Evolutionary conservation across 2,113 vertebrate species (phyloP).

Genomic region (Channa argus): DNA sequence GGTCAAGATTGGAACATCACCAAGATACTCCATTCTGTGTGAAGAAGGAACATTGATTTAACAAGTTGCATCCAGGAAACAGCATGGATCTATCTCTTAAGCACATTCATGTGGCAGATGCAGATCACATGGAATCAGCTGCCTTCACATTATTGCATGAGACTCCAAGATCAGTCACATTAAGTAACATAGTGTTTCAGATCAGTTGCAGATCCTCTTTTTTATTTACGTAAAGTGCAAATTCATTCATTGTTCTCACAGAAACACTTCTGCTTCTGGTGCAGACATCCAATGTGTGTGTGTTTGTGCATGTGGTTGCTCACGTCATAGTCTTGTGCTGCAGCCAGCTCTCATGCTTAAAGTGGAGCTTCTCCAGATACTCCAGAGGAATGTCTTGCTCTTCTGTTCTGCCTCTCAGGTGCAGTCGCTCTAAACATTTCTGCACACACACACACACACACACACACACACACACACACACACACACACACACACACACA

Average conservation of each 20-base stretch:
- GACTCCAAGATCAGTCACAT: not conserved
- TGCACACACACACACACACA: conserved; percentile 54
- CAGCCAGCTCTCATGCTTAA: conserved; percentile 95
- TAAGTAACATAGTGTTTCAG: not conserved
- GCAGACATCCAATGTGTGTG: not conserved
- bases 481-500: too few species aligned
- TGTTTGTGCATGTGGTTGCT: conserved; percentile 15
- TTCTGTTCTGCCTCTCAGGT: conserved; percentile 89
- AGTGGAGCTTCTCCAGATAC: conserved; percentile 95
- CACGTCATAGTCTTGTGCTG: conserved; percentile 90
- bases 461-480: conserved; percentile 8
- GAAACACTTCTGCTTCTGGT: not conserved
- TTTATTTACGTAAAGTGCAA: not conserved
- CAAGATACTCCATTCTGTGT: conserved; percentile 89
- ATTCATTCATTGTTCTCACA: not conserved
- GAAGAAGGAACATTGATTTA: not conserved
- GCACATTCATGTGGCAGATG: not conserved
- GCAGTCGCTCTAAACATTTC: conserved; percentile 92
- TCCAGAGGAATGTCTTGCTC: conserved; percentile 94
- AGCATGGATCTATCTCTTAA: not conserved
- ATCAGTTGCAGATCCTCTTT: not conserved
- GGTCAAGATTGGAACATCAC: conserved; percentile 88
- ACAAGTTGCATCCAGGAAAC: not conserved
- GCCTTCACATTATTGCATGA: not conserved
- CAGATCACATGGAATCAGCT: conserved; percentile 19